Percentiles rank a stretch among this genome's conserved stretches.
Evolutionary conservation across 2,888 invertebrate genomes (phyloP).

Genomic region (Rutpela maculata): DNA sequence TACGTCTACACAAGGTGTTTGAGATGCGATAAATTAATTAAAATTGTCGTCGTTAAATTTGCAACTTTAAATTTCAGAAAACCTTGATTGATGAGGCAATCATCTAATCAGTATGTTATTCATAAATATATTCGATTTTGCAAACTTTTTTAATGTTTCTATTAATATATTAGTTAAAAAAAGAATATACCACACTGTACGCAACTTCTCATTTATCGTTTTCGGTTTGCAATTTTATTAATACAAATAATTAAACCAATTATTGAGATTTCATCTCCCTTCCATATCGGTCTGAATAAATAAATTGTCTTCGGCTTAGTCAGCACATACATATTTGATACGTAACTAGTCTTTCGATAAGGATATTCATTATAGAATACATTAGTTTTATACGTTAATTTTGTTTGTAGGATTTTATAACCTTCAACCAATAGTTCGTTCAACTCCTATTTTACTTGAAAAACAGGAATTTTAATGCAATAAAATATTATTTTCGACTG

Average conservation of each 20-base stretch:
- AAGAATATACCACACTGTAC: too few species aligned
- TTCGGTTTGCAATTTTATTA: too few species aligned
- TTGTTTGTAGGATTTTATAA: constrained; percentile 37
- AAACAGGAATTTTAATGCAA: constrained; percentile 53
- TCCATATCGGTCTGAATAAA: not conserved
- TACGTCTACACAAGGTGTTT: too few species aligned
- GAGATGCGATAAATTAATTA: too few species aligned
- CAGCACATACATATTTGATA: constrained; percentile 24
- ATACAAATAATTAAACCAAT: not conserved
- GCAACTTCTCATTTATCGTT: too few species aligned
- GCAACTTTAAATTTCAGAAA: too few species aligned
- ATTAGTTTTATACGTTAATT: constrained; percentile 36
- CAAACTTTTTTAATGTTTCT: too few species aligned
- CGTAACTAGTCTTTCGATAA: constrained; percentile 33
- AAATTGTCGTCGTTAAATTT: too few species aligned
- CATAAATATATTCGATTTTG: too few species aligned
- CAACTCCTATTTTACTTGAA: constrained; percentile 52
- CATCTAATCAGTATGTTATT: too few species aligned
- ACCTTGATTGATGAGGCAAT: too few species aligned
- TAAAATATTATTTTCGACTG: constrained; percentile 46
- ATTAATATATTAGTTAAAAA: too few species aligned
- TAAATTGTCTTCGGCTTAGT: constrained; percentile 22
- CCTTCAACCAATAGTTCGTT: constrained; percentile 49
- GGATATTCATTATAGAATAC: constrained; percentile 32
- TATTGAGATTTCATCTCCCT: not conserved